These are phyloP conservation scores for Conomelus anceps DNA, from an alignment of 2,888 invertebrate species.

Conservation along the genomic window DNA sequence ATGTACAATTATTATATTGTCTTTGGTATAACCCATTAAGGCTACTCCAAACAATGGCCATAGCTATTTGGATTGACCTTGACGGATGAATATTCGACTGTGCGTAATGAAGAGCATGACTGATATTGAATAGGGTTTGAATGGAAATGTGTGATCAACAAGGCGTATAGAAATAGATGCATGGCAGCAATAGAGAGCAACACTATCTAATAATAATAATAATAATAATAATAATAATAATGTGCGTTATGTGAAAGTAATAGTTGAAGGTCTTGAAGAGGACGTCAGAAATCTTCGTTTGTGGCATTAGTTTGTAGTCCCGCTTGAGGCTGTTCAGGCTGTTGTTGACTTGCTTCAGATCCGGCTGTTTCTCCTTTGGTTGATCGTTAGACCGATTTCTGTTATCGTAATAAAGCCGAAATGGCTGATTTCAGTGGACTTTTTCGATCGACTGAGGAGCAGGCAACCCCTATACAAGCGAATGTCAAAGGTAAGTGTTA, in stretches of 20 bases:
- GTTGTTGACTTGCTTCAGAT: not conserved
- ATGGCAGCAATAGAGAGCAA: not conserved
- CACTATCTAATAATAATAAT: not conserved
- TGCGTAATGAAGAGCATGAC: not conserved
- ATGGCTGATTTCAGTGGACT: constrained; percentile 8
- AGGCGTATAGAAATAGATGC: not conserved
- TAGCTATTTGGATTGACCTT: not conserved
- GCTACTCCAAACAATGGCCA: not conserved
- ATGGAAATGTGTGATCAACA: not conserved
- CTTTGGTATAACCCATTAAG: too few relatives aligned
- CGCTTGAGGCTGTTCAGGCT: not conserved
- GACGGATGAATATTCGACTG: not conserved
- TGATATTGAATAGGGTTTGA: not conserved
- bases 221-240: too few relatives aligned
- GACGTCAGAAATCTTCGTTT: not conserved
- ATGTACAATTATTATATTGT: too few relatives aligned
- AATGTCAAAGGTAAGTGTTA: constrained; percentile 22
- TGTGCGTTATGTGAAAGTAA: not conserved
- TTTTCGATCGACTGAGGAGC: constrained; percentile 28
- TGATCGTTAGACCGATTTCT: not conserved
- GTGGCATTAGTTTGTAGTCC: not conserved
- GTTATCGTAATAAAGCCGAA: not conserved
- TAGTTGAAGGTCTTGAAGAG: not conserved
- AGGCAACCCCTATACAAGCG: constrained; percentile 22
- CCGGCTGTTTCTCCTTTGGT: not conserved